phyloP scores from a whole-genome alignment of 2,113 vertebrate genomes.

The Trachemys scripta region DNA sequence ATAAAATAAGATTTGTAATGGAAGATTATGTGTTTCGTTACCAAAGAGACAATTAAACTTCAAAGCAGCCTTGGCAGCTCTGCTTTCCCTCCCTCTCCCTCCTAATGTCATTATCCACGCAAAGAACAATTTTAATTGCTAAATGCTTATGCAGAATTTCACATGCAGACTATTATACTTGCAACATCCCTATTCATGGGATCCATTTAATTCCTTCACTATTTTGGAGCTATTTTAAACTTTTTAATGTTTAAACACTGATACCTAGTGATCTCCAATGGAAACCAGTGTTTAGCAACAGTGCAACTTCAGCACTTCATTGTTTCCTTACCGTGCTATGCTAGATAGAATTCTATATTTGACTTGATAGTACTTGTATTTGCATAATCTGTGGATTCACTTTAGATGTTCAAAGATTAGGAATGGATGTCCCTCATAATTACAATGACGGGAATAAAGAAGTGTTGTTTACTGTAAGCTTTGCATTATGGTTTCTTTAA shows the following conservation, averaged over 20 bases:
- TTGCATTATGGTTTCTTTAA: not conserved
- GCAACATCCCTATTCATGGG: slow-evolving; percentile 11
- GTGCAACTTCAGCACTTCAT: not conserved
- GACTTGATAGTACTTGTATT: not conserved
- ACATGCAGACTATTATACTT: slow-evolving; percentile 18
- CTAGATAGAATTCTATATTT: not conserved
- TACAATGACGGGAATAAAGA: not conserved
- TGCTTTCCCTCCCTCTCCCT: slow-evolving; percentile 30
- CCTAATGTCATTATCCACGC: slow-evolving; percentile 24
- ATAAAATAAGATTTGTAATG: slow-evolving; percentile 70
- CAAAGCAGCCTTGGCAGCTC: slow-evolving; percentile 69
- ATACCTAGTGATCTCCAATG: slow-evolving; percentile 10
- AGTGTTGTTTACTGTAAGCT: not conserved
- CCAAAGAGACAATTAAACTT: slow-evolving; percentile 78
- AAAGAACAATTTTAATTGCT: slow-evolving; percentile 49
- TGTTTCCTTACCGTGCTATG: not conserved
- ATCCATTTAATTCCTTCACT: slow-evolving; percentile 33
- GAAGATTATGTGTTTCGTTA: slow-evolving; percentile 67
- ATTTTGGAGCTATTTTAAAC: not conserved
- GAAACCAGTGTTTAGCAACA: not conserved
- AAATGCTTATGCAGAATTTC: slow-evolving; percentile 46
- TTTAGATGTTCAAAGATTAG: slow-evolving; percentile 16
- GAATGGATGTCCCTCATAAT: not conserved
- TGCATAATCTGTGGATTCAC: not conserved
- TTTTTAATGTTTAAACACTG: slow-evolving; percentile 4